These are phyloP conservation scores for Elachura formosa DNA, from an alignment of 2,113 vertebrate genomes.

Conservation along the genomic window DNA sequence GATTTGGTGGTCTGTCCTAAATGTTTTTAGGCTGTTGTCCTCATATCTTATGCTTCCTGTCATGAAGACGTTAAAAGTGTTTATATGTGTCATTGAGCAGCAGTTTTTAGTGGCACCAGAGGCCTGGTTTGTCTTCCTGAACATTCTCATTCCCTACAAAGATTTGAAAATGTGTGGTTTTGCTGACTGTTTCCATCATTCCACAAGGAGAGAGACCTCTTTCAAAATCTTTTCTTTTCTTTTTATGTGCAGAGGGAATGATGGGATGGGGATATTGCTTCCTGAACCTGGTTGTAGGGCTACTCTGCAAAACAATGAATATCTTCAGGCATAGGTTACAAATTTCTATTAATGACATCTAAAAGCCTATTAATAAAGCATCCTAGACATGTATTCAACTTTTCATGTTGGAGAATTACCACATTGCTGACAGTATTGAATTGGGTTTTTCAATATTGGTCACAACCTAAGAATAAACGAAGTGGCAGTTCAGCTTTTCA, in stretches of 20 bases:
- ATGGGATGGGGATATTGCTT: neutral
- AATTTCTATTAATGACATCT: neutral
- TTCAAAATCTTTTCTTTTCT: neutral
- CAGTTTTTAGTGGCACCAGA: neutral
- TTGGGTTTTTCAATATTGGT: neutral
- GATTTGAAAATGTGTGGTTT: neutral
- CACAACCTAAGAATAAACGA: neutral
- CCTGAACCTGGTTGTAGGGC: neutral
- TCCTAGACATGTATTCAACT: neutral
- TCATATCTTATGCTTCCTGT: neutral
- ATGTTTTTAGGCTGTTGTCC: neutral
- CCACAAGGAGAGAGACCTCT: neutral
- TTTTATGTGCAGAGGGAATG: neutral
- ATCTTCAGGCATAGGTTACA: neutral
- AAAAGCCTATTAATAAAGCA: neutral
- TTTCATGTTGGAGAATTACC: neutral
- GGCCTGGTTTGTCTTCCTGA: neutral
- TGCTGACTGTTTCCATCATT: neutral
- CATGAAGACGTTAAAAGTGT: neutral
- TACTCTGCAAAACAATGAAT: neutral
- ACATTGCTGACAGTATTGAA: neutral
- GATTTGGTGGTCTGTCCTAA: neutral
- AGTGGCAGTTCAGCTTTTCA: neutral
- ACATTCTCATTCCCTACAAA: neutral
- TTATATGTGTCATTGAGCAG: neutral